Evolutionary conservation across 1,140 invertebrate genomes (phyloP).

Genomic region (Ridgeia piscesae): DNA sequence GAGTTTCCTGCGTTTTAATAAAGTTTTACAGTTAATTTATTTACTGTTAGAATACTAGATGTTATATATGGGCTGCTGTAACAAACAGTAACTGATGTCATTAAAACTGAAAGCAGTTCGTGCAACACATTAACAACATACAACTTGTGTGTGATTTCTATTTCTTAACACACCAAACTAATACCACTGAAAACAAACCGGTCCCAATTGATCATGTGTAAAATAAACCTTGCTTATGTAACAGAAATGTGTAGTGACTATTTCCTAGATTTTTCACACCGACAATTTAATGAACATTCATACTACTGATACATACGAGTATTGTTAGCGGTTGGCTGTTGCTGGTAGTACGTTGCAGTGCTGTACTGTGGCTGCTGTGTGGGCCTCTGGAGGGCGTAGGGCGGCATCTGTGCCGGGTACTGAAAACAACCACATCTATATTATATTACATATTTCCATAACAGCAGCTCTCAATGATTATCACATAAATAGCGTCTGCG

Average conservation of each 20-base stretch:
- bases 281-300: not conserved
- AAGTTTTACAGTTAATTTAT: not conserved
- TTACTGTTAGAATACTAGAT: not conserved
- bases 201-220: too few species aligned
- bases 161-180: too few species aligned
- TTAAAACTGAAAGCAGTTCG: not conserved
- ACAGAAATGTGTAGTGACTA: not conserved
- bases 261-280: not conserved
- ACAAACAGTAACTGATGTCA: not conserved
- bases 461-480: not conserved
- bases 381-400: not conserved
- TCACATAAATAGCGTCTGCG: too few species aligned
- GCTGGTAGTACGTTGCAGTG: not conserved
- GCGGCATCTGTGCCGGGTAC: not conserved
- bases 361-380: not conserved
- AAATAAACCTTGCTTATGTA: not conserved
- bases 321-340: not conserved
- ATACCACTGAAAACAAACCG: too few species aligned
- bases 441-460: not conserved
- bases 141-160: too few species aligned
- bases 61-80: not conserved
- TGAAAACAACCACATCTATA: not conserved
- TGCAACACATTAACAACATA: not conserved
- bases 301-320: not conserved
- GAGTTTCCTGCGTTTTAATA: too few species aligned